These are phyloP conservation scores for Globia sparganii DNA, from an alignment of 2,888 invertebrate species.

Conservation along the genomic window DNA sequence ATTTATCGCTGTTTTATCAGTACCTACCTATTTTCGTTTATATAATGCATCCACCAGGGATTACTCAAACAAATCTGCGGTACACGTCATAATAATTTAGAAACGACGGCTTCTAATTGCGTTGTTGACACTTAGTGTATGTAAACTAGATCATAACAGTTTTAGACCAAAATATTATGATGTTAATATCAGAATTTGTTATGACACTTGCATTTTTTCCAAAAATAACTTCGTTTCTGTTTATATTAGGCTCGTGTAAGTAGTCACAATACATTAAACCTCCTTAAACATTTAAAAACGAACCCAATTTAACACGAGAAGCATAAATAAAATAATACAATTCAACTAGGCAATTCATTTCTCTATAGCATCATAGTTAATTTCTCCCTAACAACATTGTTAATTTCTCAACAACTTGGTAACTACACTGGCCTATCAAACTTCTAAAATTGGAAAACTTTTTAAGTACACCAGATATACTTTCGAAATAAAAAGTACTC, in stretches of 20 bases:
- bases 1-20: conserved; percentile 12
- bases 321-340: neutral
- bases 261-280: no score
- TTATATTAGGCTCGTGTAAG: neutral
- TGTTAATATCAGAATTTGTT: neutral
- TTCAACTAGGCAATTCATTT: neutral
- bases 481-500: no score
- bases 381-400: neutral
- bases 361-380: neutral
- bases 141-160: conserved; percentile 12
- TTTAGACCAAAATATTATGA: neutral
- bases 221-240: neutral
- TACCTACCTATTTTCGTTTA: conserved; percentile 13
- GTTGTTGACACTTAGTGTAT: neutral
- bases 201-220: neutral
- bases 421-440: no score
- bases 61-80: conserved; percentile 9
- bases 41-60: conserved; percentile 22
- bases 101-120: neutral
- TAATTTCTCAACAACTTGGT: conserved; percentile 2
- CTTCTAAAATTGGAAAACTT: no score
- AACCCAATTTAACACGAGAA: neutral
- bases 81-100: neutral
- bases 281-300: neutral
- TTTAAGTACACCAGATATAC: no score